Evolutionary conservation across 2,113 vertebrate genomes (phyloP), one percentile per base, ranked within the genome.

Genomic region (Oncorhynchus gorbuscha): DNA sequence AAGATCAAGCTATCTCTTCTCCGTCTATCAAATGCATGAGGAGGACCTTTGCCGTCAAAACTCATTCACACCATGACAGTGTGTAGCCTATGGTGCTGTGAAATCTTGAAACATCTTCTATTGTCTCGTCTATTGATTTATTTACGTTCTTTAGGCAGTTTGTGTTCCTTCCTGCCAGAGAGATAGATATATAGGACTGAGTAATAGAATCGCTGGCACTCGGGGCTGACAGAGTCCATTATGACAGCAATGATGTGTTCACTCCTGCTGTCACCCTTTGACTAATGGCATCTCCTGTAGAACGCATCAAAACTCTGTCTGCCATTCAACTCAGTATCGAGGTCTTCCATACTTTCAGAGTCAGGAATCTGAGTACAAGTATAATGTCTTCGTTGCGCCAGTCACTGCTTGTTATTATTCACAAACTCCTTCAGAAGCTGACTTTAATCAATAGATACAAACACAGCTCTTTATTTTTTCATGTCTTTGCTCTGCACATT

Each of bases 61-160:
- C 49, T 74, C 78, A 76, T 76, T 80, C 71, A 79, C 76, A 67
- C 16, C 18, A 66, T 2, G 45, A 59, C 72, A 18, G 79, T 75
- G 45, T 64, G 74, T 59, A 28, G 73, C 86, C 81, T 5, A 45
- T 81, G 83, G 79, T 72, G 83, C 77, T 48, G 78, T 69, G 78
- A 78, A 76, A 85, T 80, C 83, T 83, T 76, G 75, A 84, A 79
- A 77, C 76, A 87, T 90, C 80, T 82, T 83, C 76, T 79, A 55
- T 87, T 79, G 76, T 78, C 67, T 87, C 79, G 82, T 64, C 74
- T 74, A 82, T 86, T 79, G 85, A 87, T 86, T 89, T 79, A 87
- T 88, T 86, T 81, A 55, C 77, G 87, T 83, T 84, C 84, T 84
- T 72, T 70, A 70, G 83, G 87, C 79, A 1, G 71, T 73, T 71